Conservation (phyloP, 2,888 invertebrate genomes). For the Cyclophora punctaria region DNA sequence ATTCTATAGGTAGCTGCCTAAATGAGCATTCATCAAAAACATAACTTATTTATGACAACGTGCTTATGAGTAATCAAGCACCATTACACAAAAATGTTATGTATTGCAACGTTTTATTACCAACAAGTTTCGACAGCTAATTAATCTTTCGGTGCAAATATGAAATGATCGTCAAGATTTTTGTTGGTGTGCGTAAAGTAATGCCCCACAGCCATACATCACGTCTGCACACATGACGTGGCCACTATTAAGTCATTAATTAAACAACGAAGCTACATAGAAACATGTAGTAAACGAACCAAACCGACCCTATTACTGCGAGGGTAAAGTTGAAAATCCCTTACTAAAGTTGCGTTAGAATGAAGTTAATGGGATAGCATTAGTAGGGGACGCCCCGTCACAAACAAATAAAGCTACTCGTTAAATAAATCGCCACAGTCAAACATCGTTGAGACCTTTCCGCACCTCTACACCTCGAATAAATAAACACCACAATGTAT, state of each 20-base stretch:
- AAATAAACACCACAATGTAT: slow-evolving; percentile 52
- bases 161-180: too few relatives aligned
- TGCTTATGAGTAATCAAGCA: too few relatives aligned
- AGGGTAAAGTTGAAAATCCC: slow-evolving; percentile 46
- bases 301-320: slow-evolving; percentile 26
- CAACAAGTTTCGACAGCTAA: too few relatives aligned
- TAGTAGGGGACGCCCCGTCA: slow-evolving; percentile 44
- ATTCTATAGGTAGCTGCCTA: too few relatives aligned
- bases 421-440: slow-evolving; percentile 61
- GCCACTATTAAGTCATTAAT: slow-evolving; percentile 58
- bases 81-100: too few relatives aligned
- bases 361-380: slow-evolving; percentile 54
- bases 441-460: slow-evolving; percentile 55
- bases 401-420: slow-evolving; percentile 62
- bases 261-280: slow-evolving; percentile 38
- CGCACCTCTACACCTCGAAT: slow-evolving; percentile 49
- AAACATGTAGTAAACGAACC: slow-evolving; percentile 18
- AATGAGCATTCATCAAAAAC: too few relatives aligned
- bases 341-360: slow-evolving; percentile 37
- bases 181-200: too few relatives aligned
- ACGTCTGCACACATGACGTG: slow-evolving; percentile 40
- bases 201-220: slow-evolving; percentile 33
- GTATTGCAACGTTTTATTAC: too few relatives aligned
- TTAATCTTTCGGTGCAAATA: too few relatives aligned
- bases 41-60: too few relatives aligned